Conservation (phyloP, 1,140 invertebrate species). For the Wasmannia auropunctata region DNA sequence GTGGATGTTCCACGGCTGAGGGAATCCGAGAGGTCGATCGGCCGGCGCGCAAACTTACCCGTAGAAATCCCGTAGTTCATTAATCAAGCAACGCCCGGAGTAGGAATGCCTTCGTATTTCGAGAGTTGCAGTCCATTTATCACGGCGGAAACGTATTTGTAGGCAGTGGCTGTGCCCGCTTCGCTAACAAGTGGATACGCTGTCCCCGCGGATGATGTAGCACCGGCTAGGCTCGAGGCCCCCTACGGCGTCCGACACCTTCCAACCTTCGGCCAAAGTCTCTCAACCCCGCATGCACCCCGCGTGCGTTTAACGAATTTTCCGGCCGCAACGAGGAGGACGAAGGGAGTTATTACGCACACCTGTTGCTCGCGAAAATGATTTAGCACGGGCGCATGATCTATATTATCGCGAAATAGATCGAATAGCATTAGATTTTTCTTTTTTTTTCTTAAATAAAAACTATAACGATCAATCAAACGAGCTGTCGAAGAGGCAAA, state of each 20-base stretch:
- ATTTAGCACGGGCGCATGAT: neutral
- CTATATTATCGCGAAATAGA: conserved; percentile 1
- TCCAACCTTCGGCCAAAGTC: conserved; percentile 78
- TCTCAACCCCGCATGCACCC: conserved; percentile 68
- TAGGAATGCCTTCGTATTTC: conserved; percentile 84
- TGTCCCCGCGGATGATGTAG: conserved; percentile 84
- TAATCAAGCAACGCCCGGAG: conserved; percentile 83
- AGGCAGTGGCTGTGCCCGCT: conserved; percentile 81
- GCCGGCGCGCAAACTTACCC: conserved; percentile 66
- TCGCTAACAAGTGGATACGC: conserved; percentile 85
- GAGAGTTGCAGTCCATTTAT: conserved; percentile 84
- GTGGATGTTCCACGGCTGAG: conserved; percentile 34
- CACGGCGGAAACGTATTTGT: conserved; percentile 83
- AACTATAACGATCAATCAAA: neutral
- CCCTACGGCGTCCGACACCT: conserved; percentile 83
- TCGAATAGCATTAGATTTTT: neutral
- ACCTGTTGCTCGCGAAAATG: neutral
- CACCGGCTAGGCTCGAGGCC: conserved; percentile 80
- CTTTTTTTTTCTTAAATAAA: neutral
- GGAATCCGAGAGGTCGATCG: conserved; percentile 62
- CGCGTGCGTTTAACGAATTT: conserved; percentile 66
- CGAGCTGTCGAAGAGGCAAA: neutral
- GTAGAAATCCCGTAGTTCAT: conserved; percentile 83
- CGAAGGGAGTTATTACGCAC: neutral
- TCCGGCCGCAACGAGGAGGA: conserved; percentile 18